Percentiles rank a stretch among this genome's conserved stretches.
Evolutionary conservation across 2,888 invertebrate species (phyloP).

Genomic region (Agrenia bidenticulata): DNA sequence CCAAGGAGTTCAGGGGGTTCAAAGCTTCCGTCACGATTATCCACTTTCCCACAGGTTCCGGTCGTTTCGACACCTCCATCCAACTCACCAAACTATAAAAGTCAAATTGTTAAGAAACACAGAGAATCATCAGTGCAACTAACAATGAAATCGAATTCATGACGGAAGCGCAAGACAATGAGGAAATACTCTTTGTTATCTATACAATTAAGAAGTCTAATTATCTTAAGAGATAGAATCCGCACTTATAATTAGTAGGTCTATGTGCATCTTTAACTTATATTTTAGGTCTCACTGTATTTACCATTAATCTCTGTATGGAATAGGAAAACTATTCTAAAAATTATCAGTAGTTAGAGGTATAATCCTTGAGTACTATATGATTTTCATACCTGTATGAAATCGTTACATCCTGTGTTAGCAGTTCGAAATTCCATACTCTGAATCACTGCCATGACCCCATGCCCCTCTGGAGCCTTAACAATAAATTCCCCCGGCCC

Average conservation of each 20-base stretch:
- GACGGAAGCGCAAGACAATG: no score
- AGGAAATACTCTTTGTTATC: no score
- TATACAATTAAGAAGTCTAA: no score
- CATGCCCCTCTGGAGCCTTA: conserved; percentile 33
- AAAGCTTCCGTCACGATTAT: conserved; percentile 34
- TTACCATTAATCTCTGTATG: no score
- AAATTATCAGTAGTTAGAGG: no score
- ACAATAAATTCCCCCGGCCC: conserved; percentile 41
- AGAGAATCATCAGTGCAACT: background rate
- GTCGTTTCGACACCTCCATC: conserved; percentile 34
- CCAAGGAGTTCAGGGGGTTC: conserved; percentile 33
- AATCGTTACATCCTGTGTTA: conserved; percentile 35
- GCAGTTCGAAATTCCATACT: conserved; percentile 38
- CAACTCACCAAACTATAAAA: conserved; percentile 36
- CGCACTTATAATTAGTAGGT: no score
- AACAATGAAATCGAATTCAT: no score
- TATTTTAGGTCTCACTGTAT: no score
- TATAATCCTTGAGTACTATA: no score
- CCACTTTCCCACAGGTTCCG: conserved; percentile 46
- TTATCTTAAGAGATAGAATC: no score
- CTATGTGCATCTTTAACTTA: no score
- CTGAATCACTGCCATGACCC: conserved; percentile 42
- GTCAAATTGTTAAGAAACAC: background rate
- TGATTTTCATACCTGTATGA: conserved; percentile 43
- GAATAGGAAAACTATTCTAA: no score